Evolutionary conservation across 2,113 vertebrate genomes (phyloP).

Genomic region (Phocoena phocoena): DNA sequence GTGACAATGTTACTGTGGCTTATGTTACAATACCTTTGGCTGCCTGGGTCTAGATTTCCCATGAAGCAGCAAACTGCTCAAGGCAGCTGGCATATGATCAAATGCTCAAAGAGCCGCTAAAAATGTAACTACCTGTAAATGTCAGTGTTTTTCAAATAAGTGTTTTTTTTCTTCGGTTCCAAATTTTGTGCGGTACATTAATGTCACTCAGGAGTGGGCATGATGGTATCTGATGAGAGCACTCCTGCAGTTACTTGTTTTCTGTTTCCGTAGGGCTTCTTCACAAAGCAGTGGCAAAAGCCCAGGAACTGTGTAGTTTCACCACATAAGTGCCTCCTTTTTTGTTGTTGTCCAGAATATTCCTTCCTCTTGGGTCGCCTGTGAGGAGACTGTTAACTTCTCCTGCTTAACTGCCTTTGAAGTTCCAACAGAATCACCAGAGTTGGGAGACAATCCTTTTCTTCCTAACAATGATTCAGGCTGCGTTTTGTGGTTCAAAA

Average conservation of each 20-base stretch:
- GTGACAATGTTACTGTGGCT: conserved; percentile 47
- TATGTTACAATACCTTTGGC: conserved; percentile 58
- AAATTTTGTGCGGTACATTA: conserved; percentile 59
- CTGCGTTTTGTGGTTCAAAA: neutral
- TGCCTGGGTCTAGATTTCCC: conserved; percentile 61
- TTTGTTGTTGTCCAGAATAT: neutral
- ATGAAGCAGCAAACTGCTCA: conserved; percentile 60
- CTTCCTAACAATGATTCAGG: no score
- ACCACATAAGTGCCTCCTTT: neutral
- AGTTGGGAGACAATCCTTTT: neutral
- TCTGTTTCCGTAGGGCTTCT: conserved; percentile 51
- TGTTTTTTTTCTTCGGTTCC: conserved; percentile 52
- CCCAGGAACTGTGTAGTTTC: neutral
- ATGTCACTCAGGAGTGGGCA: conserved; percentile 37
- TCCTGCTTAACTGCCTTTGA: neutral
- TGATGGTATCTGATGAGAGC: neutral
- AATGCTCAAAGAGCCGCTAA: conserved; percentile 74
- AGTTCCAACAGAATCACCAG: neutral
- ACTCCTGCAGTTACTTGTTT: conserved; percentile 35
- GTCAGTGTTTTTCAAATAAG: conserved; percentile 48
- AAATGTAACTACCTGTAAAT: conserved; percentile 69
- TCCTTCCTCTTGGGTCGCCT: neutral
- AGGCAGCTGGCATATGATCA: conserved; percentile 58
- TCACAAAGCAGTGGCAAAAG: conserved; percentile 34
- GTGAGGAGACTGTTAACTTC: neutral